phyloP scores from a whole-genome alignment of 1,140 invertebrate species.

The Onthophagus taurus region DNA sequence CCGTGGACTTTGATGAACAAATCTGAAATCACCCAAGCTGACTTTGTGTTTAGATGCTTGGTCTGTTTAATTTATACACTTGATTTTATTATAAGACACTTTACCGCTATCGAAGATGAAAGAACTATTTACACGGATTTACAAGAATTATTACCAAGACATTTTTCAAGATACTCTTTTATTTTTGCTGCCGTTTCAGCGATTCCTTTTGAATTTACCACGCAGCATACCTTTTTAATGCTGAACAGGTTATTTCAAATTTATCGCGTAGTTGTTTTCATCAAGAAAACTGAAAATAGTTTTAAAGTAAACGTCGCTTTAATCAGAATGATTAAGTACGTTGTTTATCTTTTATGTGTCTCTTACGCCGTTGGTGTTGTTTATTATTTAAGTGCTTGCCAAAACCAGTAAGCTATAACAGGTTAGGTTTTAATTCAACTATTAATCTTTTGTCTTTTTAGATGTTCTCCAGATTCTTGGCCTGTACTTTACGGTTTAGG shows the following conservation, averaged over 20 bases:
- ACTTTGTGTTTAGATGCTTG: conserved; percentile 2
- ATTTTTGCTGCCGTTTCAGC: not conserved
- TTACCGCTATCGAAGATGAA: conserved; percentile 12
- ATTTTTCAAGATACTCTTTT: conserved; percentile 2
- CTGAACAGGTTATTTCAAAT: conserved; percentile 10
- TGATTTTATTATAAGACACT: conserved; percentile 10
- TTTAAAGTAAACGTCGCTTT: conserved; percentile 20
- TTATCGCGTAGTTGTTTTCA: conserved; percentile 9
- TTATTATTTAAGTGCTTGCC: conserved; percentile 17
- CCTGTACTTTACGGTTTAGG: not conserved
- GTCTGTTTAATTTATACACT: conserved; percentile 6
- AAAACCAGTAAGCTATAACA: conserved; percentile 9
- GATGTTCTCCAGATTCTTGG: not conserved
- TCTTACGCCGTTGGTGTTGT: conserved; percentile 16
- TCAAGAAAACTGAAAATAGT: conserved; percentile 8
- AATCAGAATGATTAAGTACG: conserved; percentile 17
- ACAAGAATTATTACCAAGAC: conserved; percentile 3
- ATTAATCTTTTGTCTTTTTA: too few relatives aligned
- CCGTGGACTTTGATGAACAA: conserved; percentile 6
- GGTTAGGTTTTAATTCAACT: too few relatives aligned
- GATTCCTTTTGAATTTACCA: conserved; percentile 6
- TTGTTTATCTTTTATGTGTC: conserved; percentile 14
- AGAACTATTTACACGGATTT: conserved; percentile 13
- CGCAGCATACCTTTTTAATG: not conserved
- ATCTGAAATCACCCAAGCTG: not conserved